These are phyloP conservation scores for Ramphastos sulfuratus DNA, from an alignment of 2,113 vertebrate species.

Conservation along the genomic window DNA sequence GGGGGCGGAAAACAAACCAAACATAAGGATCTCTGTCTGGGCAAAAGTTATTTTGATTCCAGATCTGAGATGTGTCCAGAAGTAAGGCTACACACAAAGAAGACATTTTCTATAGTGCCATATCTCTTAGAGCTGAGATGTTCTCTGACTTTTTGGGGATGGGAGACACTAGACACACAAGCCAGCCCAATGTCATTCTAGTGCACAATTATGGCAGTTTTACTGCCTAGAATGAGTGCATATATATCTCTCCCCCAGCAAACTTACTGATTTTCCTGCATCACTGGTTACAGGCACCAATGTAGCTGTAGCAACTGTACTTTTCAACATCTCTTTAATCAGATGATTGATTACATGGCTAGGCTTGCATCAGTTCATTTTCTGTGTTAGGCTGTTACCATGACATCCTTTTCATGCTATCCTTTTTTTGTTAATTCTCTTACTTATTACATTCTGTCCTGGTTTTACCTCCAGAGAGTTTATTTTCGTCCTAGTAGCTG, in stretches of 20 bases:
- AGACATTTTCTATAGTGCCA: accelerated
- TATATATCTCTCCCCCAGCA: background rate
- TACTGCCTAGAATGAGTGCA: background rate
- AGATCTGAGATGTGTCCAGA: background rate
- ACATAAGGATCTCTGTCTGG: background rate
- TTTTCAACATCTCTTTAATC: background rate
- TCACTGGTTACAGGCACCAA: background rate
- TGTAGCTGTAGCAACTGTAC: background rate
- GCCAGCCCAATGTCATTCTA: background rate
- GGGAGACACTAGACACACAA: accelerated
- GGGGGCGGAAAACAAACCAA: background rate
- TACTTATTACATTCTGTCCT: background rate
- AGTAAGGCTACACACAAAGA: background rate
- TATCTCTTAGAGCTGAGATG: background rate
- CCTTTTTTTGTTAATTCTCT: background rate
- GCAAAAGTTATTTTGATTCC: background rate
- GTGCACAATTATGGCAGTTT: background rate
- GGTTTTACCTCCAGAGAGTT: background rate
- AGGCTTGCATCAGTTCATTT: background rate
- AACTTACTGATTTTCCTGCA: accelerated
- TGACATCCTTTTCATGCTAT: background rate
- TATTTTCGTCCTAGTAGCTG: background rate
- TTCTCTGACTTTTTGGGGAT: background rate
- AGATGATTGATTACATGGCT: accelerated
- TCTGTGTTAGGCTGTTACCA: background rate